These are phyloP conservation scores for Phrixothrix hirtus DNA, from an alignment of 2,888 invertebrate genomes.

Conservation along the genomic window DNA sequence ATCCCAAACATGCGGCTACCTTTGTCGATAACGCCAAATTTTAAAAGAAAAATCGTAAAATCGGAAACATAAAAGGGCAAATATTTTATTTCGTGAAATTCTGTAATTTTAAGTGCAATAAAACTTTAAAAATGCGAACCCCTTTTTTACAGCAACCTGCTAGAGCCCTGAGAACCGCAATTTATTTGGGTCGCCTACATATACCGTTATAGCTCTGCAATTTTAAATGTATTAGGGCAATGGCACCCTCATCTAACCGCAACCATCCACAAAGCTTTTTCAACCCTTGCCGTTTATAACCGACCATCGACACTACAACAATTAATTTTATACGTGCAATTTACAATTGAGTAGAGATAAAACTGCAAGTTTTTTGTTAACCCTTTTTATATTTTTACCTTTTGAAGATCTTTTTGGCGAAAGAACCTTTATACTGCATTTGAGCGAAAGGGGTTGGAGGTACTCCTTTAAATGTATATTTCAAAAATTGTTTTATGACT, in stretches of 20 bases:
- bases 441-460: too few relatives aligned
- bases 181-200: conserved; percentile 18
- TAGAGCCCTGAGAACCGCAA: conserved; percentile 20
- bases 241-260: conserved; percentile 24
- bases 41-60: conserved; percentile 9
- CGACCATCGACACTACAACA: too few relatives aligned
- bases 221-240: conserved; percentile 14
- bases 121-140: conserved; percentile 24
- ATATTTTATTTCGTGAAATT: conserved; percentile 10
- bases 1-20: not conserved
- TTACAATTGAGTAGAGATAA: not conserved
- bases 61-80: conserved; percentile 19
- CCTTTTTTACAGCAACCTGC: conserved; percentile 30
- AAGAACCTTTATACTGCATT: conserved; percentile 2
- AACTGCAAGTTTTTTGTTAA: conserved; percentile 1
- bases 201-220: conserved; percentile 26
- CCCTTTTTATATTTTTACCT: conserved; percentile 7
- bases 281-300: conserved; percentile 12
- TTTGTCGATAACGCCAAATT: not conserved
- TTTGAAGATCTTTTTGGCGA: not conserved
- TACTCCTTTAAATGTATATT: too few relatives aligned
- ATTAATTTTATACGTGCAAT: conserved; percentile 9
- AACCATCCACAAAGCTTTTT: conserved; percentile 8
- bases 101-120: conserved; percentile 6
- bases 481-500: too few relatives aligned